A percentile compares a stretch with the other conserved stretches of the same genome.
Conservation (phyloP, 2,888 invertebrate species). For the Zygothrica quintamaculata region DNA sequence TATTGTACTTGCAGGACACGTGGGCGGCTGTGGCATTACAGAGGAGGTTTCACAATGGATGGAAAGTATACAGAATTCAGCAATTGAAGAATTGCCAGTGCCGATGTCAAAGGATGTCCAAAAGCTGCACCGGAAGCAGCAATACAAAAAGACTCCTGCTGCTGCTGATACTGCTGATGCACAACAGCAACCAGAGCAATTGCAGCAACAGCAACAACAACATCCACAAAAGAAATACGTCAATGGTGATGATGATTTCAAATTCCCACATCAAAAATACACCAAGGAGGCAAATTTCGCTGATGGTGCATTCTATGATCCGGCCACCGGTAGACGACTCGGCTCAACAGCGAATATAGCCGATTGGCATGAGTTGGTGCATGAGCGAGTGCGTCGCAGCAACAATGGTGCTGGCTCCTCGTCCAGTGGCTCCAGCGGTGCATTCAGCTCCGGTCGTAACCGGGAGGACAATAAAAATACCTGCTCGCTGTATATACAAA, state of each 20-base stretch:
- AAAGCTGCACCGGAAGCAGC: conserved; percentile 75
- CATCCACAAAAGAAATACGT: conserved; percentile 83
- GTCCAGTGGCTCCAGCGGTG: conserved; percentile 81
- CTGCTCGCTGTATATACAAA: conserved; percentile 98
- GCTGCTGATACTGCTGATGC: too few species aligned
- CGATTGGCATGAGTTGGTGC: conserved; percentile 84
- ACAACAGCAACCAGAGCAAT: too few species aligned
- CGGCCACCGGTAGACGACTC: conserved; percentile 78
- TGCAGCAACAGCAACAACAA: conserved; percentile 51
- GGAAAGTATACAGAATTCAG: conserved; percentile 94
- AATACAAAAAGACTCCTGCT: conserved; percentile 67
- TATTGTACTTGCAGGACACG: conserved; percentile 87
- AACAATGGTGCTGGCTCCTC: conserved; percentile 82
- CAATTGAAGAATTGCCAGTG: conserved; percentile 86
- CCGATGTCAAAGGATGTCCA: conserved; percentile 82
- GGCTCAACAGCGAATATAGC: conserved; percentile 82
- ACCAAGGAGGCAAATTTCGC: conserved; percentile 89
- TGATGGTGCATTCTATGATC: conserved; percentile 81
- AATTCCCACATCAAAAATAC: conserved; percentile 90
- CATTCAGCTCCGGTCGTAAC: conserved; percentile 74
- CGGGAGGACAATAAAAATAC: conserved; percentile 92
- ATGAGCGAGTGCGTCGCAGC: conserved; percentile 85
- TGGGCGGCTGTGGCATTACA: conserved; percentile 94
- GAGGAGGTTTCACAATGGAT: conserved; percentile 96
- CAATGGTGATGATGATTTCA: conserved; percentile 82